phyloP scores from a whole-genome alignment of 2,113 vertebrate species.

The Rhabdomys dilectus region DNA sequence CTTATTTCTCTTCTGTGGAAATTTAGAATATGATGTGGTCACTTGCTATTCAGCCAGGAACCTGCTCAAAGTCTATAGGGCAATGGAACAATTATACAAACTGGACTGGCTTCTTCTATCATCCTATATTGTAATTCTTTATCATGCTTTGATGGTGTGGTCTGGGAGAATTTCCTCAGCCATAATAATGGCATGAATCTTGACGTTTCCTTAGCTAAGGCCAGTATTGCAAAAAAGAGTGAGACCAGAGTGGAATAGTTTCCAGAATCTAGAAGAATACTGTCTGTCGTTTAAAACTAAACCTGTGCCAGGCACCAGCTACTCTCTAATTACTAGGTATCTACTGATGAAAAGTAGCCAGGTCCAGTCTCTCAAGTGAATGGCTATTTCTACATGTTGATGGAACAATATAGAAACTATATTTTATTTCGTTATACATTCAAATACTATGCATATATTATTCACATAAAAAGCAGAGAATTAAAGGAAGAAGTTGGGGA shows the following conservation, averaged over 20 bases:
- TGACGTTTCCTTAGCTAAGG: not conserved
- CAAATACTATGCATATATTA: not conserved
- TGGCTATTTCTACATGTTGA: not conserved
- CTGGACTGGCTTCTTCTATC: fast-evolving
- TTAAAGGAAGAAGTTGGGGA: not conserved
- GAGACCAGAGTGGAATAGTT: not conserved
- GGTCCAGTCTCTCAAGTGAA: not conserved
- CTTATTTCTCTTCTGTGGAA: not conserved
- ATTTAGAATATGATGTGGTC: not conserved
- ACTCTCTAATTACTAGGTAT: not conserved
- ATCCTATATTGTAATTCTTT: fast-evolving
- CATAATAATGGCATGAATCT: not conserved
- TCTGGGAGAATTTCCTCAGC: not conserved
- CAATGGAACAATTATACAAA: not conserved
- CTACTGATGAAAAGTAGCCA: not conserved
- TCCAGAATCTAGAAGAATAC: not conserved
- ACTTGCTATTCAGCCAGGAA: not conserved
- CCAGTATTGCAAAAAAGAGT: not conserved
- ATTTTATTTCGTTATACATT: not conserved
- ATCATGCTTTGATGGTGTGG: not conserved
- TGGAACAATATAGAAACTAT: not conserved
- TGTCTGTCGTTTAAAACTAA: not conserved
- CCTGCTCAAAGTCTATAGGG: not conserved
- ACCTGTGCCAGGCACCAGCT: not conserved
- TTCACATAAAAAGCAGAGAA: not conserved